Evolutionary conservation across 2,888 invertebrate species (phyloP).

Genomic region (Leuctra nigra): DNA sequence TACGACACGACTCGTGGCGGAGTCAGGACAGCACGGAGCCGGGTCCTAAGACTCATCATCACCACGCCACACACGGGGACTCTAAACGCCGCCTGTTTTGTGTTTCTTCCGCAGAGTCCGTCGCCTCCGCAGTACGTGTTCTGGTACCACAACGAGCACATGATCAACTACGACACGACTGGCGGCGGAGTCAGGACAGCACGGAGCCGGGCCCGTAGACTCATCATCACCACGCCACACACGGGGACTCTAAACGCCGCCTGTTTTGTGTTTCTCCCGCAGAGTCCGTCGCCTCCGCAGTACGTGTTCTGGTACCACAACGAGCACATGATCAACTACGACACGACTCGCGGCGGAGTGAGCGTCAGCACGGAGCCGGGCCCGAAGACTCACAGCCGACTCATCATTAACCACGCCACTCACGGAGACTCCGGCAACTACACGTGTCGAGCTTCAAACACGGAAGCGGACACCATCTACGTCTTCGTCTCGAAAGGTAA

Average conservation of each 20-base stretch:
- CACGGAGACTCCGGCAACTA: conserved; percentile 39
- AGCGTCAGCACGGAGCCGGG: conserved; percentile 38
- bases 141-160: conserved; percentile 44
- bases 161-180: conserved; percentile 42
- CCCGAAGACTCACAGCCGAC: conserved; percentile 39
- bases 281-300: conserved; percentile 42
- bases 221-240: not conserved
- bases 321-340: conserved; percentile 43
- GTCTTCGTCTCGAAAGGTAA: conserved; percentile 39
- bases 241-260: not conserved
- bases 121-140: conserved; percentile 43
- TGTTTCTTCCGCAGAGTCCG: conserved; percentile 40
- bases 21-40: conserved; percentile 38
- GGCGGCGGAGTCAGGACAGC: conserved; percentile 39
- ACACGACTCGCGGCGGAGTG: conserved; percentile 38
- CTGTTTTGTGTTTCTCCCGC: conserved; percentile 27
- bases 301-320: conserved; percentile 45
- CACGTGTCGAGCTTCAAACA: conserved; percentile 38
- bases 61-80: conserved; percentile 38
- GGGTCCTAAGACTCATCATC: conserved; percentile 39
- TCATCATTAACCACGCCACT: conserved; percentile 39
- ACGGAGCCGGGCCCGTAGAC: not conserved
- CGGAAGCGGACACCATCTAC: conserved; percentile 37
- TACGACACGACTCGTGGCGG: conserved; percentile 40
- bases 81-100: too few relatives aligned